Percentiles rank a stretch among this genome's conserved stretches.
These are phyloP conservation scores for Tetramorium parvispinum DNA, from an alignment of 1,140 invertebrate genomes.

Conservation along the genomic window DNA sequence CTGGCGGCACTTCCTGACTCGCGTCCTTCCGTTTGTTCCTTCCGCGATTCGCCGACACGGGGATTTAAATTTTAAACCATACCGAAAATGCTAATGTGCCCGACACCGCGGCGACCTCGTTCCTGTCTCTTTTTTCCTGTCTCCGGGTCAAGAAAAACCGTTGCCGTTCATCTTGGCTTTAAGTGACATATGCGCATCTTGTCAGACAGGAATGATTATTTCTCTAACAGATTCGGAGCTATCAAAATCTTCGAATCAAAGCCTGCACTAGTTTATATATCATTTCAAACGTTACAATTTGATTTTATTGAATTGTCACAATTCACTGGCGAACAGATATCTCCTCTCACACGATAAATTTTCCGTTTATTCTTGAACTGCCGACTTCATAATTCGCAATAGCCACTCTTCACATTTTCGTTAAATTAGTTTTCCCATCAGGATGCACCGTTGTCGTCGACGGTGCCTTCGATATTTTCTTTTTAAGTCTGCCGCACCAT, in stretches of 20 bases:
- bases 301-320: not conserved
- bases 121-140: slow-evolving; percentile 34
- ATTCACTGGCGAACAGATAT: not conserved
- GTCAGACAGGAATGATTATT: not conserved
- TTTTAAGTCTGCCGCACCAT: slow-evolving; percentile 17
- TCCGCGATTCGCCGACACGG: slow-evolving; percentile 51
- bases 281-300: not conserved
- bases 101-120: slow-evolving; percentile 19
- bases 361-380: not conserved
- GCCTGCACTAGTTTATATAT: not conserved
- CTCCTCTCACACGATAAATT: not conserved
- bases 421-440: slow-evolving; percentile 25
- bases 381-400: not conserved
- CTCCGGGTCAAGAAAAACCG: slow-evolving; percentile 78
- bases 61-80: slow-evolving; percentile 77
- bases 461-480: not conserved
- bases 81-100: slow-evolving; percentile 69
- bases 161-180: slow-evolving; percentile 65
- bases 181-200: not conserved
- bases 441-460: not conserved
- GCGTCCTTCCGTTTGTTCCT: slow-evolving; percentile 67
- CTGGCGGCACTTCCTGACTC: slow-evolving; percentile 71
- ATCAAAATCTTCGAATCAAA: not conserved
- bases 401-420: not conserved
- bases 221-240: not conserved